Base-by-base conservation (phyloP, 1,140 invertebrate species). In the Drepana arcuata region DNA sequence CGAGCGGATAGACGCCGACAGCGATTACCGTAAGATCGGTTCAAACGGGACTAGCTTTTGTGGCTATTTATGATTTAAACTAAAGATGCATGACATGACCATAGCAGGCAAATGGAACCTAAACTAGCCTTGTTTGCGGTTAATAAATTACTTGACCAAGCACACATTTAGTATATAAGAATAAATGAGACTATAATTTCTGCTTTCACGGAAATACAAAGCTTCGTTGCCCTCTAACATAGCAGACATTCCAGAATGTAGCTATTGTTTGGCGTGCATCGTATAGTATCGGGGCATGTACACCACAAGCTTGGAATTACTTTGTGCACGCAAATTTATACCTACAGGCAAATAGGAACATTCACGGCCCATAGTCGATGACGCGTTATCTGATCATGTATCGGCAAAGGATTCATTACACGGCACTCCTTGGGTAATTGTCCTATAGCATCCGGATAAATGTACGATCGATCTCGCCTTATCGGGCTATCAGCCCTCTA, bases 381-480 rank as follows among this genome's bases (percentile, higher is more conserved):
- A 32, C 30, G 44, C 38, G 34, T 41, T 21, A 41, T 48, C 57
- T 59, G 64, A 67, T 73, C 67, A 70, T 38, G 52, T 56, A 55
- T 51, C 38, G 41, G 48, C 48, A 33, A 54, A 51, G 57, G 60
- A 64, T 67, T 71, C 56, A 77, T 77, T 71, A 67, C 49, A 63
- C 34, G 26, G 53, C 45, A 44, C 51, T 69, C 63, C 46, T 41
- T 58, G 50, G 60, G 60, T 49, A 51, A 69, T 68, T 65, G 53
- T 64, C 24, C 53, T 44, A 46, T 46, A 47, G 42, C 35, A 44
- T 30, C 36, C 36, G 49, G 51, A 57, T 64, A 60, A 65, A 77
- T 57, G 49, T 70, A 70, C 61, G 68, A 66, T 63, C 55, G 49
- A 48, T 57, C 50, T 48, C 49, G 41, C 55, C 60, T 72, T 78